Evolutionary conservation across 2,888 invertebrate species (phyloP), one percentile per base, ranked within the genome.

Genomic region (Argyresthia goedartella): DNA sequence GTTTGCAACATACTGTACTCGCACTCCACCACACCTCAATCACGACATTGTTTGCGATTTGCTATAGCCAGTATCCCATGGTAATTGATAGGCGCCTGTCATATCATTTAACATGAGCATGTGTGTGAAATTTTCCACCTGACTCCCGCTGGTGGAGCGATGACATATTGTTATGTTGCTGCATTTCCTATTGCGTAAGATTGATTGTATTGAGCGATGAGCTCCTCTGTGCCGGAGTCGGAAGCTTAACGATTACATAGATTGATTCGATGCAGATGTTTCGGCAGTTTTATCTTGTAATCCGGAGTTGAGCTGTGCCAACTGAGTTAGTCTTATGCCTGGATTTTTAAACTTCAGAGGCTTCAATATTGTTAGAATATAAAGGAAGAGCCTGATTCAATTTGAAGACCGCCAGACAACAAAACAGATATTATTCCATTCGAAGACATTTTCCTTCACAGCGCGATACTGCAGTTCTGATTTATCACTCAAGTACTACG

Each of bases 401-500:
- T 41, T 11, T 13, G 13, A 4, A 41, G 25, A 25, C 25, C 3
- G 25, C 25, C 25, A 25, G 25, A 25, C 25, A 25, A 25, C 10
- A 47, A 47, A 47, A 11, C 14, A 34, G n/a, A 47, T 9, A 47
- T 49, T 13, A 49, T 49, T 49, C 35, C 35, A 36, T 49, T 49
- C 6, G 33, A 49, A 36, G 48, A 49, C 15, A 35, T 34, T 34
- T 49, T 35, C 10, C 13, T 39, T 34, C 25, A 47, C 34, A 13
- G 44, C 8, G 47, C 47, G 25, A 34, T 13, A 25, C 25, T 49
- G 48, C 35, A 44, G 8, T 10, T 53, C 16, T 49, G 53, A 53
- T 53, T 53, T 53, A 53, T 53, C 9, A 36, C 44, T 45, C 45
- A 25, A 44, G 43, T 25, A 25, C 25, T 49, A 49, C 36, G 49